Evolutionary conservation across 2,888 invertebrate species (phyloP).

Genomic region (Lasioglossum vierecki): DNA sequence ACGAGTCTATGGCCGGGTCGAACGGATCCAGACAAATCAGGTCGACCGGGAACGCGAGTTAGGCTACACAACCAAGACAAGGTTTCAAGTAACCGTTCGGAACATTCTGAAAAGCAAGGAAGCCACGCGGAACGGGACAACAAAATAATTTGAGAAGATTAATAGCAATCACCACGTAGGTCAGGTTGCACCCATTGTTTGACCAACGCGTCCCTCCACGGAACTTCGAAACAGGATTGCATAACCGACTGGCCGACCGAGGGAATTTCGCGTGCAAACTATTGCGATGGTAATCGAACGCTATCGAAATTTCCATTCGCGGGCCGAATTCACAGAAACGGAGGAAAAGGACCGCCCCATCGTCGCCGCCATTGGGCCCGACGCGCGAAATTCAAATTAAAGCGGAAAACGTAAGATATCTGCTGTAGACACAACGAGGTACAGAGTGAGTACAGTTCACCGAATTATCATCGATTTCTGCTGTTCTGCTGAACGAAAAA

Average conservation of each 20-base stretch:
- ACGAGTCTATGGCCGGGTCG: background rate
- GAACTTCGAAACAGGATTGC: slow-evolving; percentile 67
- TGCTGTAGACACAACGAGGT: no score
- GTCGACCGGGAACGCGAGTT: background rate
- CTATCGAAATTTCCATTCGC: background rate
- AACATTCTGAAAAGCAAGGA: slow-evolving; percentile 44
- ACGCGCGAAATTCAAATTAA: no score
- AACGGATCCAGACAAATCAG: background rate
- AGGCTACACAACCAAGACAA: background rate
- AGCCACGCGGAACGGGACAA: slow-evolving; percentile 39
- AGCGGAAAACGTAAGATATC: no score
- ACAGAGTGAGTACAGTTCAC: no score
- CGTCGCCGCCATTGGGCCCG: no score
- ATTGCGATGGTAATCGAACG: background rate
- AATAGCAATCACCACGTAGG: slow-evolving; percentile 69
- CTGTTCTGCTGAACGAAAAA: no score
- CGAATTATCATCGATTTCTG: no score
- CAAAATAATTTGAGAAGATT: slow-evolving; percentile 68
- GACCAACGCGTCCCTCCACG: slow-evolving; percentile 64
- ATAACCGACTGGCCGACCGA: slow-evolving; percentile 56
- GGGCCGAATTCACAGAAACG: no score
- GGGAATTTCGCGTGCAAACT: slow-evolving; percentile 25
- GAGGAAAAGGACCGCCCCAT: no score
- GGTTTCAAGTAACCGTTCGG: slow-evolving; percentile 16
- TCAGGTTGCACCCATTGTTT: slow-evolving; percentile 71